These are phyloP conservation scores for Zaprionus tsacasi DNA, from an alignment of 1,140 invertebrate genomes.

Conservation along the genomic window DNA sequence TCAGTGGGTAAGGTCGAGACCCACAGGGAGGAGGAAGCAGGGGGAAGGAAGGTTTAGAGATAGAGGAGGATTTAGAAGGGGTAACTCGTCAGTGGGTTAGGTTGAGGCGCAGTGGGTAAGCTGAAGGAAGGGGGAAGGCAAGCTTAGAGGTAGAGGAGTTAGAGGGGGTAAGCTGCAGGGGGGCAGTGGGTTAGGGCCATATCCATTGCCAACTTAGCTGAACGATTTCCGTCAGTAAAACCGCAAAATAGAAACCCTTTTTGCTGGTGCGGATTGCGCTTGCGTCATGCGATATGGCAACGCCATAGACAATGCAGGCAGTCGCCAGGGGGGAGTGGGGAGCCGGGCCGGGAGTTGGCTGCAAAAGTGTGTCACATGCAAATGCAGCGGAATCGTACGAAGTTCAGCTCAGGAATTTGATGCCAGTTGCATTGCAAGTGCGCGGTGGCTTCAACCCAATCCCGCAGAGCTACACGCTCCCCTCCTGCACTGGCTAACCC, in stretches of 20 bases:
- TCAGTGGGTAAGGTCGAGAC: too few species aligned
- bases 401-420: constrained; percentile 64
- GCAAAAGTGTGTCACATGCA: constrained; percentile 77
- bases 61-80: too few species aligned
- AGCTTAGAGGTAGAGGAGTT: too few species aligned
- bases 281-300: constrained; percentile 68
- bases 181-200: background rate
- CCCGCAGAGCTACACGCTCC: background rate
- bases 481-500: too few species aligned
- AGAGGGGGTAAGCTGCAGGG: too few species aligned
- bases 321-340: background rate
- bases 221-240: constrained; percentile 54
- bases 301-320: constrained; percentile 30
- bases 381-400: constrained; percentile 66
- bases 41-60: too few species aligned
- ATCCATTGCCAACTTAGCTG: background rate
- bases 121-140: too few species aligned
- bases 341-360: background rate
- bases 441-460: background rate
- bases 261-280: constrained; percentile 4
- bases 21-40: too few species aligned
- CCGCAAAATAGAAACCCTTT: constrained; percentile 26
- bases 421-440: constrained; percentile 26
- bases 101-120: too few species aligned
- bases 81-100: too few species aligned